Conservation (phyloP, 2,113 vertebrate genomes). For the Paramisgurnus dabryanus region DNA sequence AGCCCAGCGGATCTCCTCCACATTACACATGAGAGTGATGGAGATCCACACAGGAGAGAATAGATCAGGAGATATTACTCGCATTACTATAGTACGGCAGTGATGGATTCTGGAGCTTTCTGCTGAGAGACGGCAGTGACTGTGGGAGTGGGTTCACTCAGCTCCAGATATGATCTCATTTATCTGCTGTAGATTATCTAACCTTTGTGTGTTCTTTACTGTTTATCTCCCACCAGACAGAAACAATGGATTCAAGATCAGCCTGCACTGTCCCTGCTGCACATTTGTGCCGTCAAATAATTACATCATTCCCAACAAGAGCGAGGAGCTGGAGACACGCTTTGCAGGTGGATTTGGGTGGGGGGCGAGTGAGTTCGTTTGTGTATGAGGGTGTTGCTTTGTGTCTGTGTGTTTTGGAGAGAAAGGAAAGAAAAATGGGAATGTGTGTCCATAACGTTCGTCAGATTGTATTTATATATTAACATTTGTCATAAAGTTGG, state of each 20-base stretch:
- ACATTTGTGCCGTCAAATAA: conserved; percentile 95
- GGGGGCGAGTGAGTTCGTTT: conserved; percentile 21
- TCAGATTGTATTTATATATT: not conserved
- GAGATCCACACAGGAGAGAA: not conserved
- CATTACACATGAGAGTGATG: not conserved
- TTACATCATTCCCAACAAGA: conserved; percentile 98
- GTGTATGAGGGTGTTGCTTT: conserved; percentile 3
- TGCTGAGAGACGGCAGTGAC: conserved; percentile 18
- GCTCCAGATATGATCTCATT: conserved; percentile 21
- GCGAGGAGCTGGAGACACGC: conserved; percentile 91
- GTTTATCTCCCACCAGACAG: conserved; percentile 81
- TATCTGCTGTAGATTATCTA: conserved; percentile 18
- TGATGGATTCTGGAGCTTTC: conserved; percentile 30
- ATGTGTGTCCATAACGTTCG: not conserved
- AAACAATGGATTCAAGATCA: conserved; percentile 98
- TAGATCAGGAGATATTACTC: not conserved
- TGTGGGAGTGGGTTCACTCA: conserved; percentile 21
- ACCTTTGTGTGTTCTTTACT: conserved; percentile 9
- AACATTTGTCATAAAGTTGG: not conserved
- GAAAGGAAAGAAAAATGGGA: not conserved
- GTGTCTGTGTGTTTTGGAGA: conserved; percentile 17
- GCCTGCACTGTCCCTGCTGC: conserved; percentile 95
- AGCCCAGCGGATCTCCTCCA: conserved; percentile 17
- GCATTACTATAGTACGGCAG: conserved; percentile 14
- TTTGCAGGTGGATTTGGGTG: conserved; percentile 85